Percentiles rank a stretch among this genome's conserved stretches.
Evolutionary conservation across 2,888 invertebrate species (phyloP).

Genomic region (Abscondita cerata): DNA sequence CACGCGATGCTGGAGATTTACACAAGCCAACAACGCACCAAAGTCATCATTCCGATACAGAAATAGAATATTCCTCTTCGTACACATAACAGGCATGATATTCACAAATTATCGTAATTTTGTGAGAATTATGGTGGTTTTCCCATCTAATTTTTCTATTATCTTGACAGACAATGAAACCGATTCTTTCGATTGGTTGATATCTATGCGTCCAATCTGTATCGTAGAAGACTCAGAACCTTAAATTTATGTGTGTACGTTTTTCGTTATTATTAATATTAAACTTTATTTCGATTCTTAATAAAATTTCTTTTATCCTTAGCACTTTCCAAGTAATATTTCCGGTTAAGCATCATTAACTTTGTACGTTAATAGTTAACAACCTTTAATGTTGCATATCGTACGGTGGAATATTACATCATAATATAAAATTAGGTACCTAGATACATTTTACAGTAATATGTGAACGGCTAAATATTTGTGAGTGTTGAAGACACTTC

Average conservation of each 20-base stretch:
- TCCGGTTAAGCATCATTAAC: not conserved
- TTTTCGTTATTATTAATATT: not conserved
- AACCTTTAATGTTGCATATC: not conserved
- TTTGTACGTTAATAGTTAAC: conserved; percentile 4
- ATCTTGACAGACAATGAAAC: conserved; percentile 18
- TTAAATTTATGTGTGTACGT: too few species aligned
- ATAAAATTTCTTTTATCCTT: conserved; percentile 2
- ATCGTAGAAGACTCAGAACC: too few species aligned
- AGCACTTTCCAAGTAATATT: conserved; percentile 2
- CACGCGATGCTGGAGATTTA: conserved; percentile 53
- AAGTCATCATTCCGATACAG: conserved; percentile 39
- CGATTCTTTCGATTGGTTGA: conserved; percentile 12
- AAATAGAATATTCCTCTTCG: conserved; percentile 33
- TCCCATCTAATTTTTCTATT: conserved; percentile 29
- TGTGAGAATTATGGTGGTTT: conserved; percentile 30
- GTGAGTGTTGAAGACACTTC: not conserved
- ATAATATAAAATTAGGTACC: not conserved
- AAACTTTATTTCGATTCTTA: not conserved
- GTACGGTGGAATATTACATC: conserved; percentile 5
- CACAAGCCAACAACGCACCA: conserved; percentile 47
- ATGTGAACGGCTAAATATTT: not conserved
- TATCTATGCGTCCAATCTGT: not conserved
- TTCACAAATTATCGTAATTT: conserved; percentile 37
- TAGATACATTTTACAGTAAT: not conserved
- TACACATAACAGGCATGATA: conserved; percentile 36